These are phyloP conservation scores for Atta colombica DNA, from an alignment of 1,140 invertebrate species.

Conservation along the genomic window DNA sequence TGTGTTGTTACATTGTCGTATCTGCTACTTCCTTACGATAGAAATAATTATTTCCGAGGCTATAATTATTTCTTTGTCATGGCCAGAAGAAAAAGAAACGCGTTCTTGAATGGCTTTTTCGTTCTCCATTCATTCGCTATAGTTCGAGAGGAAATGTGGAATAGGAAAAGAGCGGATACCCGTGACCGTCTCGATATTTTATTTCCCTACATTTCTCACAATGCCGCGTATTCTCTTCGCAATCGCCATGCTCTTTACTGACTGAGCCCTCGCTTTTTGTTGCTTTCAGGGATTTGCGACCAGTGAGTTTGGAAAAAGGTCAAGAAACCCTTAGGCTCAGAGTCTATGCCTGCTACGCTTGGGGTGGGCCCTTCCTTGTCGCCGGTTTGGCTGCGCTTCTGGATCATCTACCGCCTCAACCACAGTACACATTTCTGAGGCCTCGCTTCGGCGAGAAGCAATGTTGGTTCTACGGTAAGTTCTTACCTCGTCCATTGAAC, in stretches of 20 bases:
- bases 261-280: constrained; percentile 31
- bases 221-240: background rate
- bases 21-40: background rate
- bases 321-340: constrained; percentile 92
- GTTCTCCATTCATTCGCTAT: background rate
- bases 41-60: background rate
- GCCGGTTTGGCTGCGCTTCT: constrained; percentile 90
- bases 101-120: background rate
- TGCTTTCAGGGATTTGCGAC: constrained; percentile 91
- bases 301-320: constrained; percentile 93
- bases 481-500: background rate
- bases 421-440: constrained; percentile 88
- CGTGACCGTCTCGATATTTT: constrained; percentile 1
- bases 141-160: background rate
- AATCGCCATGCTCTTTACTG: background rate
- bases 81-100: background rate
- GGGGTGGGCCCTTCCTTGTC: constrained; percentile 92
- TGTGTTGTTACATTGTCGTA: background rate
- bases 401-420: constrained; percentile 89
- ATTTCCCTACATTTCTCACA: background rate
- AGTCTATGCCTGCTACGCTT: constrained; percentile 93
- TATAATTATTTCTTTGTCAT: background rate
- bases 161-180: background rate
- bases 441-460: constrained; percentile 91
- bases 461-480: constrained; percentile 93